phyloP scores from a whole-genome alignment of 1,140 invertebrate species.

The Trigoniulus corallinus region DNA sequence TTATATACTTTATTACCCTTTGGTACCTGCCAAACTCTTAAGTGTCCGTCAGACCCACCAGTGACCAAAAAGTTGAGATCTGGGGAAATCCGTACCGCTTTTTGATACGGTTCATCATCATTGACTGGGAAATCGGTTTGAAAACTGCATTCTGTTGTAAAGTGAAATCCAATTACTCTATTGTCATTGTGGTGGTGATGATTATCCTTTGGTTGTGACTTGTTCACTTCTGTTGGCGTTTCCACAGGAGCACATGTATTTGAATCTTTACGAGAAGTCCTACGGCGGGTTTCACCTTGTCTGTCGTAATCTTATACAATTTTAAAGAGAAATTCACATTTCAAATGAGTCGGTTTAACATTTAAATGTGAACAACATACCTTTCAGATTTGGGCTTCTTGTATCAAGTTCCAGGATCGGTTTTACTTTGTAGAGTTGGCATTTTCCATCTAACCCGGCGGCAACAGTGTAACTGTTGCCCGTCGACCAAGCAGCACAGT shows the following conservation, averaged over 20 bases:
- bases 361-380: too few relatives aligned
- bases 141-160: conserved; percentile 23
- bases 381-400: too few relatives aligned
- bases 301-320: conserved; percentile 33
- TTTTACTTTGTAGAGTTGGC: conserved; percentile 70
- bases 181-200: neutral
- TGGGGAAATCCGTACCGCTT: conserved; percentile 63
- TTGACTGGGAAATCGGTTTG: conserved; percentile 28
- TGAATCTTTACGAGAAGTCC: neutral
- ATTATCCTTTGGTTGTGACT: neutral
- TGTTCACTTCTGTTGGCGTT: conserved; percentile 2
- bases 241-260: neutral
- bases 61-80: conserved; percentile 65
- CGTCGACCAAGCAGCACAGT: conserved; percentile 47
- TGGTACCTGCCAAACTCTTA: conserved; percentile 60
- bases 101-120: conserved; percentile 56
- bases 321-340: too few relatives aligned
- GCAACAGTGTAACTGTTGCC: conserved; percentile 56
- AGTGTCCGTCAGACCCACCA: conserved; percentile 70
- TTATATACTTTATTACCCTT: neutral
- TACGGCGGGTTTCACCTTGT: conserved; percentile 7
- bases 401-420: too few relatives aligned
- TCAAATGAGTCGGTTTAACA: too few relatives aligned
- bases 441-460: conserved; percentile 78
- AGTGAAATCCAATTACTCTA: conserved; percentile 26